Evolutionary conservation across 2,113 vertebrate genomes (phyloP).

Genomic region (Ailuropoda melanoleuca): DNA sequence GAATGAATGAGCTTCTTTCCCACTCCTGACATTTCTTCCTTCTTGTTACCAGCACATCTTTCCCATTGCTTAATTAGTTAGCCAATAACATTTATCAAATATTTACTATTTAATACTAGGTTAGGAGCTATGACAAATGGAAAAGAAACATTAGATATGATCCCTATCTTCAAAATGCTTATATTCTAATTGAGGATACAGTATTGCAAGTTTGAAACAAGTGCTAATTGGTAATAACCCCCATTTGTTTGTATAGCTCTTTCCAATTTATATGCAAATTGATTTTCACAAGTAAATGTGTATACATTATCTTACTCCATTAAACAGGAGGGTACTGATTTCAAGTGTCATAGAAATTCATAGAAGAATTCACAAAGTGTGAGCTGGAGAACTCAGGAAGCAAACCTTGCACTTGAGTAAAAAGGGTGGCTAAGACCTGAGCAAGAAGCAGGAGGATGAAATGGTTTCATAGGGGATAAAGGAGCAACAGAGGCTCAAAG

Average conservation of each 20-base stretch:
- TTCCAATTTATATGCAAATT: background rate
- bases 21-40: background rate
- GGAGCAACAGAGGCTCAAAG: background rate
- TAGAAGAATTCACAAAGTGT: background rate
- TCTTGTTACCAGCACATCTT: background rate
- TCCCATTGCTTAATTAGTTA: background rate
- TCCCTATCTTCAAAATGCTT: background rate
- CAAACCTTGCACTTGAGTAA: background rate
- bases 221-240: background rate
- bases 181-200: background rate
- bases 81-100: background rate
- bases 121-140: background rate
- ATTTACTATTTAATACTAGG: background rate
- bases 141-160: background rate
- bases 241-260: constrained; percentile 1
- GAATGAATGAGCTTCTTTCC: background rate
- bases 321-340: background rate
- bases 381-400: background rate
- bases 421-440: background rate
- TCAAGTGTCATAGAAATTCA: background rate
- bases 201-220: background rate
- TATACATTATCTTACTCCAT: background rate
- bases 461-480: background rate
- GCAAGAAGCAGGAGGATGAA: background rate
- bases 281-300: constrained; percentile 20